Conservation (phyloP, 2,113 vertebrate species). For the Meriones unguiculatus region DNA sequence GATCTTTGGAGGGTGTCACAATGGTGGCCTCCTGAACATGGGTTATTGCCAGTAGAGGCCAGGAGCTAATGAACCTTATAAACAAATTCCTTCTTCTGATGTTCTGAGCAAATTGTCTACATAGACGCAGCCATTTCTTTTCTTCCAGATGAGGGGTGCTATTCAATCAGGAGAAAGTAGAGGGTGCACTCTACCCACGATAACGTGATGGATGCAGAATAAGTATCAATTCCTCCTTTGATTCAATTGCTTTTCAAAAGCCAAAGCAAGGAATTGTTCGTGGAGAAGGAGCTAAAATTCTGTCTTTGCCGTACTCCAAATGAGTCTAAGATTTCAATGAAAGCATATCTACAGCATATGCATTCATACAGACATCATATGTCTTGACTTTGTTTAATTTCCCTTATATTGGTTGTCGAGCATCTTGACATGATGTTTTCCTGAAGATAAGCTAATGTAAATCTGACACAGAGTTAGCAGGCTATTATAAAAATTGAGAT, state of each 20-base stretch:
- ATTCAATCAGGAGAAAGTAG: slow-evolving; percentile 91
- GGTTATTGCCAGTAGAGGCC: slow-evolving; percentile 95
- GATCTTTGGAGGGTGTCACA: slow-evolving; percentile 96
- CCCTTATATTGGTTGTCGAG: background rate
- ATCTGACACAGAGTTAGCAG: background rate
- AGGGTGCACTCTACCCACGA: slow-evolving; percentile 93
- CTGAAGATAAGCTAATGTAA: background rate
- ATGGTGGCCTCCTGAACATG: slow-evolving; percentile 96
- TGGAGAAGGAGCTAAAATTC: slow-evolving; percentile 47
- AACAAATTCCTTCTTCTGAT: slow-evolving; percentile 93
- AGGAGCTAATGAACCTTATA: slow-evolving; percentile 96
- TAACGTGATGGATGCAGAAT: slow-evolving; percentile 85
- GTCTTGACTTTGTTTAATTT: background rate
- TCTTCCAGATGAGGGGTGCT: slow-evolving; percentile 84
- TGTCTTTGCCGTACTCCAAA: slow-evolving; percentile 59
- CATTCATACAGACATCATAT: background rate
- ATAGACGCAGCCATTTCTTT: slow-evolving; percentile 81
- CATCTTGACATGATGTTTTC: background rate
- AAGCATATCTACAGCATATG: background rate
- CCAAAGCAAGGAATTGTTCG: slow-evolving; percentile 39
- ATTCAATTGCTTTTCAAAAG: slow-evolving; percentile 61
- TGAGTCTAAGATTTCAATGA: slow-evolving; percentile 8
- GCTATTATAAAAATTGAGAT: background rate
- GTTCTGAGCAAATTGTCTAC: slow-evolving; percentile 90
- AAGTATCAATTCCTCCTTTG: slow-evolving; percentile 34